Conservation (phyloP, 2,113 vertebrate species). For the Fulmarus glacialis region DNA sequence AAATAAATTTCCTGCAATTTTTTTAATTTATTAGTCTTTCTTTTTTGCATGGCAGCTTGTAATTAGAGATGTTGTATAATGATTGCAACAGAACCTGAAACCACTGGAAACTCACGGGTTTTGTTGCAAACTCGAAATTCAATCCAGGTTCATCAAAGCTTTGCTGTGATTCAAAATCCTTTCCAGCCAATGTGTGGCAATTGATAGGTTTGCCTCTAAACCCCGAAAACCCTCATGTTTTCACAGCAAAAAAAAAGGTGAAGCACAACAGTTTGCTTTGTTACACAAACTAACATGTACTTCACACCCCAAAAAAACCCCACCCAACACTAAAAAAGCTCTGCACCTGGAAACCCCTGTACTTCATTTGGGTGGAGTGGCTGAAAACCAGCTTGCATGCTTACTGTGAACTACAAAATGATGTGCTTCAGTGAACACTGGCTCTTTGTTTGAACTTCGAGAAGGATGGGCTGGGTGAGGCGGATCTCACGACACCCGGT, state of each 20-base stretch:
- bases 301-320: background rate
- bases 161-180: constrained; percentile 55
- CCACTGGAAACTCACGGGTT: constrained; percentile 15
- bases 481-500: background rate
- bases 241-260: background rate
- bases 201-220: background rate
- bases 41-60: background rate
- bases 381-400: background rate
- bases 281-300: background rate
- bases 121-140: constrained; percentile 45
- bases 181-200: background rate
- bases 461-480: background rate
- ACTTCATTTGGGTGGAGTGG: background rate
- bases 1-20: background rate
- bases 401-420: background rate
- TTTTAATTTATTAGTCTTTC: background rate
- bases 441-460: constrained; percentile 17
- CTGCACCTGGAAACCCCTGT: background rate
- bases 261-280: background rate
- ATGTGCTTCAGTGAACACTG: constrained; percentile 12
- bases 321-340: background rate
- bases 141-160: constrained; percentile 22
- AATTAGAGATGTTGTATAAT: constrained; percentile 5
- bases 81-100: constrained; percentile 22
- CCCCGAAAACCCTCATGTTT: background rate